Evolutionary conservation across 2,113 vertebrate genomes (phyloP).

Genomic region (Entelurus aequoreus): DNA sequence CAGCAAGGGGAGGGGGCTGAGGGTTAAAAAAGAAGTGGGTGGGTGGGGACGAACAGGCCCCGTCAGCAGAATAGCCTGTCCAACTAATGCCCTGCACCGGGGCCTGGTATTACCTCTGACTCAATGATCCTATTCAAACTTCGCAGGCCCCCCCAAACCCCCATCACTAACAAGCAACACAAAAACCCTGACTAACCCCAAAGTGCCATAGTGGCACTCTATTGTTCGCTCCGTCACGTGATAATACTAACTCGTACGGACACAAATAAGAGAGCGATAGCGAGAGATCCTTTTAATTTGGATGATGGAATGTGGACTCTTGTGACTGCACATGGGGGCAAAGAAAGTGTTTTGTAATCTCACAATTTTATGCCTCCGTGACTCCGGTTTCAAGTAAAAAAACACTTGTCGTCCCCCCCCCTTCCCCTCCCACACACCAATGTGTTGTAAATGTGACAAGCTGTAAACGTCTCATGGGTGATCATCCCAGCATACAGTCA

Average conservation of each 20-base stretch:
- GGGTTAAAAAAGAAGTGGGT: slow-evolving; percentile 32
- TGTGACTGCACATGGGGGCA: slow-evolving; percentile 20
- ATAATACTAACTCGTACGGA: slow-evolving; percentile 63
- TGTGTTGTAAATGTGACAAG: slow-evolving; percentile 49
- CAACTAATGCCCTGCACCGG: slow-evolving; percentile 80
- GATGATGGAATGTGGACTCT: slow-evolving; percentile 30
- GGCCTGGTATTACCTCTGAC: slow-evolving; percentile 85
- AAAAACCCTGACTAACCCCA: slow-evolving; percentile 75
- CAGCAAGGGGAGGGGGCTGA: slow-evolving; percentile 54
- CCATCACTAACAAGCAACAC: slow-evolving; percentile 59
- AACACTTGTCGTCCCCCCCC: slow-evolving; percentile 20
- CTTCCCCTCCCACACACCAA: slow-evolving; percentile 11
- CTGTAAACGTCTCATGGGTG: slow-evolving; percentile 39
- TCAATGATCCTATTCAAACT: slow-evolving; percentile 87
- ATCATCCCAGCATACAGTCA: slow-evolving; percentile 38
- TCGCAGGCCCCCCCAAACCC: slow-evolving; percentile 65
- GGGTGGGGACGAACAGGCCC: slow-evolving; percentile 61
- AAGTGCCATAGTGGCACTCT: slow-evolving; percentile 68
- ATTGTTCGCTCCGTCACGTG: slow-evolving; percentile 70
- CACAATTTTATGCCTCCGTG: slow-evolving; percentile 30
- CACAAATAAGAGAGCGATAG: slow-evolving; percentile 56
- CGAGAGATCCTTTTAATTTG: slow-evolving; percentile 47
- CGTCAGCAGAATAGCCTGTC: slow-evolving; percentile 83
- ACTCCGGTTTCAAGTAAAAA: slow-evolving; percentile 24
- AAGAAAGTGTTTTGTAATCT: slow-evolving; percentile 42